Base-by-base conservation (phyloP, 2,797 vertebrate species). In the Masticophis lateralis region DNA sequence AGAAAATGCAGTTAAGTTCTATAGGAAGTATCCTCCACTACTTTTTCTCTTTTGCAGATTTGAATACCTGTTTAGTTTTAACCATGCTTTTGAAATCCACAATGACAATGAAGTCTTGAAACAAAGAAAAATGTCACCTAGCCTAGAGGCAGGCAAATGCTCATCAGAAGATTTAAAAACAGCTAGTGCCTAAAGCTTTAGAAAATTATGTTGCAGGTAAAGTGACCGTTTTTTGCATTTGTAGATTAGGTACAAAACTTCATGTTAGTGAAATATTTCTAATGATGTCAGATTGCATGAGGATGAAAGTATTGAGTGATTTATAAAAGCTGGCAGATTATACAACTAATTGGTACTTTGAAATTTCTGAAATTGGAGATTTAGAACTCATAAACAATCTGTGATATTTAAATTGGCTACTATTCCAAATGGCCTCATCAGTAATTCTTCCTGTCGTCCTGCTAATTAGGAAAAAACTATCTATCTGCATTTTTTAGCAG, bases 61-160 rank as follows among this genome's bases (percentile, higher is more conserved):
- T 96, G 98, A 99, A 94, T 99, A 99, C 94, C 98, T 99, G 93
- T 99, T 99, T 95, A 98, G 98, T 96, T 99, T 99, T 12, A 98
- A 99, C 97, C 98, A 98, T 96, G 97, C 98, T 13, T 99, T 99
- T 95, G 98, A 99, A 97, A 98, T 99, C 91, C 98, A 98, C 0
- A 98, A 98, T 51, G 98, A 98, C 96, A 98, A 97, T 0, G 98
- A 99, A 95, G 98, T 99, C 10, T 97, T 99, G 94, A 98, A 98
- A 95, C 97, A 98, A 90, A 98, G 98, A 98, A 98, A 98, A 27
- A 98, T 98, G 98, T 98, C 98, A 89, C 97, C 98, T 94, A 98
- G 98, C 37, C 97, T 98, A 0, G 98, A 99, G 96, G 96, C 97
- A 32, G 98, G 98, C 93, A 98, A 96, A 86, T 99, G 98, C 92